Base-by-base conservation (phyloP, 2,888 invertebrate species). In the Arrhopalites spinosus region DNA sequence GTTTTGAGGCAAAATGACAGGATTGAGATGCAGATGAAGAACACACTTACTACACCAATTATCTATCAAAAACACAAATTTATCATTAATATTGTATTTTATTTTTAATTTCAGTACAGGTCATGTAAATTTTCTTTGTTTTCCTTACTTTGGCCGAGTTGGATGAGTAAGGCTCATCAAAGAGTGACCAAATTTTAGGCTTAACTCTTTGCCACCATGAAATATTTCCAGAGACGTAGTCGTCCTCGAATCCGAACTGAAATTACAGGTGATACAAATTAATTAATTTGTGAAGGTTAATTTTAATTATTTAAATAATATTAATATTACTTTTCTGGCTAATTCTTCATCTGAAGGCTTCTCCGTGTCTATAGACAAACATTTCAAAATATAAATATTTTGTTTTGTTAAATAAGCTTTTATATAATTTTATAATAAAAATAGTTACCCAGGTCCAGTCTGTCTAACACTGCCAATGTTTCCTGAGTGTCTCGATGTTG, bases 1-100 rank as follows among this genome's bases (percentile, higher is more conserved):
- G 99, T 99, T 89, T 99, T 99, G 86, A 99, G 90, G 89, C 99
- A 99, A 89, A 99, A 99, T 83, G 98, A 97, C 87, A 98, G 89
- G 86, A 99, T 99, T 83, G 98, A 99, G 83, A 98, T 94, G 88
- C 98, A 96, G 87, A 99, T 98, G 91, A 99, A 99, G 90, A 98
- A 98, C 85, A 99, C 97, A 83, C 98, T 98, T 86, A 98, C 91
- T 82, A 98, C 93, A 84, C 98, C 98, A 86, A 99, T 94, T 84
- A 97, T 93, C 98, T 99, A 90, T 84, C 80, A 76, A 71, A 73
- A n/a, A 74, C 29, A 66, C 45, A 53, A 20, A 25, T 59, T 59
- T 17, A 71, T 11, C 11, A 43, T 27, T 23, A 27, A 8, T 27
- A 25, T 43, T 36, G 29, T 30, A 0, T 13, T 15, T 1, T 43